phyloP scores from a whole-genome alignment of 2,797 vertebrate species.

The Podarcis lilfordi region DNA sequence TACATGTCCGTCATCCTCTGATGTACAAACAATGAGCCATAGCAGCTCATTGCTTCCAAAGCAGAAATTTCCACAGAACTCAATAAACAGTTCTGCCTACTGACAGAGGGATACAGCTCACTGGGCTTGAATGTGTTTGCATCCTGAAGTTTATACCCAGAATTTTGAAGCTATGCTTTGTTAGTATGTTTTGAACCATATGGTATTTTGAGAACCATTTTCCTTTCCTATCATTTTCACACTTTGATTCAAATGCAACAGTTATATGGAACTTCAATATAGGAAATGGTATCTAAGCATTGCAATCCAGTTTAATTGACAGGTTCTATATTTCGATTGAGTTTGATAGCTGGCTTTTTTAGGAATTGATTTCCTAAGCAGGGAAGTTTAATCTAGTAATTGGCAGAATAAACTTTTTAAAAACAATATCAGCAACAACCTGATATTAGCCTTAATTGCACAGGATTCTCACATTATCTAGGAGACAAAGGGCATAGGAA shows the following conservation, averaged over 20 bases:
- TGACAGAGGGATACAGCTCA: neutral
- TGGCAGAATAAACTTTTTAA: neutral
- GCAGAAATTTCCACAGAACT: slow-evolving; percentile 25
- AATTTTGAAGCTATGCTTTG: slow-evolving; percentile 6
- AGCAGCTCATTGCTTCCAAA: slow-evolving; percentile 5
- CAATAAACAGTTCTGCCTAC: slow-evolving; percentile 16
- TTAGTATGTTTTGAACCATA: slow-evolving; percentile 23
- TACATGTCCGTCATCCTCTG: slow-evolving; percentile 5
- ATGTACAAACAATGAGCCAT: slow-evolving; percentile 31
- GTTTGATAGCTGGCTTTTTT: slow-evolving; percentile 5
- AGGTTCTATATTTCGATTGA: slow-evolving; percentile 7
- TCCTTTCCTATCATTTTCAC: neutral
- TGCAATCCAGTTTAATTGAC: slow-evolving; percentile 14
- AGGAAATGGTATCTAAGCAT: slow-evolving; percentile 5
- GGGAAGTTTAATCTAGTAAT: neutral
- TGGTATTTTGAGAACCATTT: neutral
- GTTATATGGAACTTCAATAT: neutral
- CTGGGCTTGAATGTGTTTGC: slow-evolving; percentile 2
- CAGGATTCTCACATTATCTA: neutral
- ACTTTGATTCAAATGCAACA: slow-evolving; percentile 2
- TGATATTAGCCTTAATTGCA: neutral
- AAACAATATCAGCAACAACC: neutral
- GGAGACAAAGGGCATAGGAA: no score
- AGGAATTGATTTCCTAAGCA: neutral
- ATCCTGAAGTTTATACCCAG: slow-evolving; percentile 1